Percentiles rank a stretch among this genome's conserved stretches.
Evolutionary conservation across 2,888 invertebrate species (phyloP).

Genomic region (Dysmachus trigonus): DNA sequence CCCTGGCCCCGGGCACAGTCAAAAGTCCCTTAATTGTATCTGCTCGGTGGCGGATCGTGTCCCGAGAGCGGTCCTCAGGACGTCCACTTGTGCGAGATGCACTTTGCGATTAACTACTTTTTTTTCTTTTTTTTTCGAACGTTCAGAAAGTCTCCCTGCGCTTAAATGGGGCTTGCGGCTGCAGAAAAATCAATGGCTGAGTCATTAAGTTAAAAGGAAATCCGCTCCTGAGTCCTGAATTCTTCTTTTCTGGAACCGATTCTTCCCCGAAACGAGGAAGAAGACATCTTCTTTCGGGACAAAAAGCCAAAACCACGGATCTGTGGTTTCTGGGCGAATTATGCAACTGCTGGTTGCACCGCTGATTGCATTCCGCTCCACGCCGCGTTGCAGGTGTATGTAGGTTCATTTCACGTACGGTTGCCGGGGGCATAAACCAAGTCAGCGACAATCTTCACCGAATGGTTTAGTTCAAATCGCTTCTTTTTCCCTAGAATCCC

Average conservation of each 20-base stretch:
- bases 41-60: background rate
- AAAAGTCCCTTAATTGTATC: slow-evolving; percentile 17
- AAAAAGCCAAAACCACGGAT: background rate
- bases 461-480: background rate
- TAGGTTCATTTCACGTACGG: background rate
- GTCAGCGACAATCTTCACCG: background rate
- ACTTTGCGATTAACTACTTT: background rate
- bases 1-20: background rate
- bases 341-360: slow-evolving; percentile 1
- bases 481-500: background rate
- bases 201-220: slow-evolving; percentile 32
- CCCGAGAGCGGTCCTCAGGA: background rate
- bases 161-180: background rate
- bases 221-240: background rate
- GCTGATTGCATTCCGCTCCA: background rate
- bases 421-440: background rate
- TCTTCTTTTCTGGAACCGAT: background rate
- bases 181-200: background rate
- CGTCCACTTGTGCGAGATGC: slow-evolving; percentile 7
- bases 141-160: background rate
- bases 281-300: background rate
- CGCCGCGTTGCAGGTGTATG: background rate
- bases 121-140: background rate
- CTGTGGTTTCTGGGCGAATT: background rate
- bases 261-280: background rate